These are phyloP conservation scores for Drosophila repleta DNA, from an alignment of 1,140 invertebrate species.

Conservation along the genomic window DNA sequence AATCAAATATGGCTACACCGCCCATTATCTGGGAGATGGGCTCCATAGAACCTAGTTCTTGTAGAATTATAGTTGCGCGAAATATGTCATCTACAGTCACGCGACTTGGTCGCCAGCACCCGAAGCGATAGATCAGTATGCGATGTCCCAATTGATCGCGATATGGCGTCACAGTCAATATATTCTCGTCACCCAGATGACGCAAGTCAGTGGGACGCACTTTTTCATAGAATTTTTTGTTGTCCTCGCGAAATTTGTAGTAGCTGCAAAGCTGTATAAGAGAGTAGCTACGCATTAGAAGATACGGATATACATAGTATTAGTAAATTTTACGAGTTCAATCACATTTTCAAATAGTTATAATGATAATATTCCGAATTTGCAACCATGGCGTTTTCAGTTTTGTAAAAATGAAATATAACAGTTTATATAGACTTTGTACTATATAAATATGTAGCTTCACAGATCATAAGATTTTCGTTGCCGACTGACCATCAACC, in stretches of 20 bases:
- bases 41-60: slow-evolving; percentile 90
- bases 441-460: too few species aligned
- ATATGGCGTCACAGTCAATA: slow-evolving; percentile 90
- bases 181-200: slow-evolving; percentile 88
- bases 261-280: slow-evolving; percentile 89
- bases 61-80: slow-evolving; percentile 88
- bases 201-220: slow-evolving; percentile 88
- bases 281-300: neutral
- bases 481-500: too few species aligned
- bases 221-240: slow-evolving; percentile 88
- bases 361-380: too few species aligned
- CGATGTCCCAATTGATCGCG: slow-evolving; percentile 87
- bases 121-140: slow-evolving; percentile 83
- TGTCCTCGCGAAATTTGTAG: slow-evolving; percentile 89
- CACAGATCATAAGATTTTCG: too few species aligned
- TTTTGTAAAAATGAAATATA: too few species aligned
- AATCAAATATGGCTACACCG: slow-evolving; percentile 90
- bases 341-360: too few species aligned
- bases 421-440: too few species aligned
- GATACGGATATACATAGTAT: too few species aligned
- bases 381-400: too few species aligned
- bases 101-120: slow-evolving; percentile 89
- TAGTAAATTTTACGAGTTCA: too few species aligned
- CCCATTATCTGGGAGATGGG: slow-evolving; percentile 90
- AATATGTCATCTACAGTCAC: slow-evolving; percentile 89